Evolutionary conservation across 30 jellyfish, hydroid and myxozoan genomes (phyloP), one percentile per base, ranked within the genome.

Genomic region (Catostylus mosaicus): DNA sequence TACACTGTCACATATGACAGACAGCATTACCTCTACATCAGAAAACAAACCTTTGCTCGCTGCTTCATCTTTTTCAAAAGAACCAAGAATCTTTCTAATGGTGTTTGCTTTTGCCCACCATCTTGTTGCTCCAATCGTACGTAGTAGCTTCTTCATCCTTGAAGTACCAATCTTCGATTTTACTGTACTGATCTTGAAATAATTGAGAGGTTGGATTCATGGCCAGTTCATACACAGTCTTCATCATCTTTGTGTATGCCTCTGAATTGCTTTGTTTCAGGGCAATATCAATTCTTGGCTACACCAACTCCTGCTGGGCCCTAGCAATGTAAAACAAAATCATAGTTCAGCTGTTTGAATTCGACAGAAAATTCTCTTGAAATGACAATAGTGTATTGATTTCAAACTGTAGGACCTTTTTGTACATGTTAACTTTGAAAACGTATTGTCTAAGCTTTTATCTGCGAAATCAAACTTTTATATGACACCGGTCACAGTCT

Each of bases 201-300:
- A 19, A 9, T 46, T 46, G 12, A 46, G 19, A 19, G 60, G 60
- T 46, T 46, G 91, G 86, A 37, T 75, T 24, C 84, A 8, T 37
- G 32, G 90, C 90, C 30, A 81, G 91, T 45, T 81, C 89, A 67
- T 35, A 81, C 19, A 90, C 90, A 24, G 88, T 54, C 26, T 30
- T 35, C 81, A 81, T 66, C 90, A 66, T 81, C 45, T 69, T 67
- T 16, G 74, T n/a, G 69, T 35, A 68, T 61, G 88, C 88, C 30
- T 78, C 69, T 67, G 80, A 16, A 32, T 66, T 67, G 80, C 80
- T 67, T 18, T 22, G 66, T 67, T 67, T 67, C 36, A 67, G 36
- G 30, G 80, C 67, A 67, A 67, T 67, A 67, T 67, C 80, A 31
- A 67, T 67, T 19, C 80, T 67, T 67, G 80, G 67, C 36, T 18